Conservation (phyloP, 2,797 vertebrate species). For the Pteronotus mesoamericanus region DNA sequence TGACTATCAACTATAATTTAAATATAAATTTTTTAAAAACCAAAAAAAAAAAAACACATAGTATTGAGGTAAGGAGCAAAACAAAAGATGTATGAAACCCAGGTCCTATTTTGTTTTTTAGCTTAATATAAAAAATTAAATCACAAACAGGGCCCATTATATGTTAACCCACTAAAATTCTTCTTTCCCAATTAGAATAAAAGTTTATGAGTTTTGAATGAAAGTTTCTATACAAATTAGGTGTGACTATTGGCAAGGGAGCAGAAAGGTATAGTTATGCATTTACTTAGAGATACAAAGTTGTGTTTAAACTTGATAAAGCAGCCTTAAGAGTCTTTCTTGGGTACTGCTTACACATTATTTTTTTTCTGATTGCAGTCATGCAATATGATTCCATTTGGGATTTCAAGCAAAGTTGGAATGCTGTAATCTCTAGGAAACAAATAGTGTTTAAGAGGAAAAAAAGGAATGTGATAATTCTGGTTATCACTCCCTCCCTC, state of each 20-base stretch:
- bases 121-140: slow-evolving; percentile 36
- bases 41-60: neutral
- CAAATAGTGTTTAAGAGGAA: slow-evolving; percentile 31
- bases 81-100: neutral
- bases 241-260: neutral
- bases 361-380: slow-evolving; percentile 43
- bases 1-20: neutral
- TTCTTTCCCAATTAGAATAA: slow-evolving; percentile 12
- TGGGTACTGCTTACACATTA: slow-evolving; percentile 42
- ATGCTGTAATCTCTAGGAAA: slow-evolving; percentile 65
- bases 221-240: slow-evolving; percentile 37
- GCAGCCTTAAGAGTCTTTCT: slow-evolving; percentile 24
- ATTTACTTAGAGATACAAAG: slow-evolving; percentile 39
- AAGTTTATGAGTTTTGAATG: slow-evolving; percentile 31
- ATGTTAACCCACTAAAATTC: slow-evolving; percentile 25
- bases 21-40: neutral
- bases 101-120: neutral
- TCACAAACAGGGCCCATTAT: neutral
- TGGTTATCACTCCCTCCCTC: slow-evolving; percentile 37
- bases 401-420: slow-evolving; percentile 66
- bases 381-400: slow-evolving; percentile 49
- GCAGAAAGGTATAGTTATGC: neutral
- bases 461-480: slow-evolving; percentile 68
- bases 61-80: neutral
- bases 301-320: slow-evolving; percentile 45